phyloP scores from a whole-genome alignment of 2,113 vertebrate species.

The Protomyctophum bolini region DNA sequence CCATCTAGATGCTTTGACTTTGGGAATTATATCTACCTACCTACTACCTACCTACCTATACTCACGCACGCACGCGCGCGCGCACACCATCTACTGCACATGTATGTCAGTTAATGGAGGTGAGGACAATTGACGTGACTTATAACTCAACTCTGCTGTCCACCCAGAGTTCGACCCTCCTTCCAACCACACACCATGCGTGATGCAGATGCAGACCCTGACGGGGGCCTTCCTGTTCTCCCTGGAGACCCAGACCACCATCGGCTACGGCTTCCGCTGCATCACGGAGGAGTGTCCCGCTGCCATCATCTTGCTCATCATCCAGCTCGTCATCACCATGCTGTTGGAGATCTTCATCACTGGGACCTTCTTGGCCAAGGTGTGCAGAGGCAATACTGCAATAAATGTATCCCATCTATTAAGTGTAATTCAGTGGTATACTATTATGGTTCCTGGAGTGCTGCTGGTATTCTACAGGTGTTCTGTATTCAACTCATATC shows the following conservation, averaged over 20 bases:
- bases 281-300: conserved; percentile 94
- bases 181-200: conserved; percentile 94
- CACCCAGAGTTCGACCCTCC: conserved; percentile 83
- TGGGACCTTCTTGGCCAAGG: conserved; percentile 95
- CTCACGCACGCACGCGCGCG: too few species aligned
- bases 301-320: conserved; percentile 92
- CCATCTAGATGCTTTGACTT: too few species aligned
- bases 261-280: conserved; percentile 95
- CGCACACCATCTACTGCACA: too few species aligned
- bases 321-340: conserved; percentile 94
- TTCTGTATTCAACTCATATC: too few species aligned
- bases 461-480: too few species aligned
- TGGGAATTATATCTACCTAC: too few species aligned
- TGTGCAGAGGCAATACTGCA: conserved; percentile 17
- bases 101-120: too few species aligned
- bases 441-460: too few species aligned
- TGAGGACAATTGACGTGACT: too few species aligned
- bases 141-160: neutral
- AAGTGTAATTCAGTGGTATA: too few species aligned
- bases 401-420: too few species aligned
- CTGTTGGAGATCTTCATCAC: conserved; percentile 99
- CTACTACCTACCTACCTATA: too few species aligned
- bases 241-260: conserved; percentile 95
- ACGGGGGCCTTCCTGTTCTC: conserved; percentile 97
- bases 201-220: conserved; percentile 94